Conservation (phyloP, 23 tunicate genomes). For the Phallusia fumigata region DNA sequence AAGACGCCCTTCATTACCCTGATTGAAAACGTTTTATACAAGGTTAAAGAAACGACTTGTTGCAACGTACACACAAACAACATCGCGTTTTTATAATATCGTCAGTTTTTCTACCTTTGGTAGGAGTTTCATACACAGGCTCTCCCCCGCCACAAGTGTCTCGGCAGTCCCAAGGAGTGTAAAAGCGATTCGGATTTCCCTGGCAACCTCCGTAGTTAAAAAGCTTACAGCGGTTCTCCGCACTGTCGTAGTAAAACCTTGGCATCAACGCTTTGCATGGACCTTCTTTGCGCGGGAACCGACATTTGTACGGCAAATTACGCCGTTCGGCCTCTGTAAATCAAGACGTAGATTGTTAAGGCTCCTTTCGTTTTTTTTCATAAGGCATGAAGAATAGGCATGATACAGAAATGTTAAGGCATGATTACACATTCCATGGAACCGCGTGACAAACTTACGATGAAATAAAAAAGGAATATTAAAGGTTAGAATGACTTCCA, state of each 20-base stretch:
- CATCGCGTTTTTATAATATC: too few species aligned
- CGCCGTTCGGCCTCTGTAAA: not conserved
- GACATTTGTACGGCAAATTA: not conserved
- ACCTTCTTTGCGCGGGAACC: conserved; percentile 18
- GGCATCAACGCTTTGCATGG: conserved; percentile 50
- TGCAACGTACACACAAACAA: too few species aligned
- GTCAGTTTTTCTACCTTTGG: not conserved
- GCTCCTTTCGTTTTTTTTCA: not conserved
- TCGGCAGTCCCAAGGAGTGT: conserved; percentile 63
- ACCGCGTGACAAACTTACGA: too few species aligned
- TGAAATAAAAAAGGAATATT: too few species aligned
- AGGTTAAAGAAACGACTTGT: too few species aligned
- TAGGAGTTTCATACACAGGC: conserved; percentile 12
- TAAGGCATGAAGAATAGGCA: too few species aligned
- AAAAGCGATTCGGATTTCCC: conserved; percentile 60
- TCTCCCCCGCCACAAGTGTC: conserved; percentile 63
- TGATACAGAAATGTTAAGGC: too few species aligned
- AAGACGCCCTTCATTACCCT: too few species aligned
- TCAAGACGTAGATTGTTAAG: not conserved
- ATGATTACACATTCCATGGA: too few species aligned
- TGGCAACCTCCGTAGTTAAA: conserved; percentile 72
- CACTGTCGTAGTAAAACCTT: conserved; percentile 76
- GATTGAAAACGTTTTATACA: too few species aligned
- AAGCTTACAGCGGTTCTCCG: conserved; percentile 47
- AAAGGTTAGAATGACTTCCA: too few species aligned